Evolutionary conservation across 2,888 invertebrate genomes (phyloP), one percentile per base, ranked within the genome.

Genomic region (Scaptomyza caliginosa): DNA sequence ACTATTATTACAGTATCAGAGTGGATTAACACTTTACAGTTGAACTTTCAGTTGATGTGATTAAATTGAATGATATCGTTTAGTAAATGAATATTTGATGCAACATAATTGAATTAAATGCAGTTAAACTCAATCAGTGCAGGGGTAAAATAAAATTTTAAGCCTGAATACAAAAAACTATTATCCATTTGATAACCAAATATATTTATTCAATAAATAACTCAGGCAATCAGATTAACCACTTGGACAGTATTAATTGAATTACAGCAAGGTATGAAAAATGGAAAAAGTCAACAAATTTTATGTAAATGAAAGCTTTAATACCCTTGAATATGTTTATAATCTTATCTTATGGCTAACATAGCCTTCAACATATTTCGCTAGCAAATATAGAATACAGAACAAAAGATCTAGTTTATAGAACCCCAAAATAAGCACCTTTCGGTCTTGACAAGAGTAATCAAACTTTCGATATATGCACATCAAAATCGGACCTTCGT

Each of bases 211-310:
- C 23, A 11, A 30, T 39, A 55, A 34, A 32, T 55, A 38, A 48
- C 36, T 17, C 19, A 26, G 34, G 45, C 43, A 51, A 67, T 54
- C 34, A 48, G 38, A 46, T 38, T 28, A 54, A 64, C 48, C 21
- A 24, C 36, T 66, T 73, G 50, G 58, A 56, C 45, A 59, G 56
- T 28, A 19, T n/a, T 3, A 50, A 74, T 57, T 64, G 64, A 74
- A 54, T 73, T 72, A 73, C 74, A 34, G 23, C 11, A 40, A 64
- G 46, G 39, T 63, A 51, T 32, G 7, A 10, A 36, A 16, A 42
- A n/a, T 24, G 1, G 13, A 13, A 32, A 32, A 4, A 5, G 5
- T n/a, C 56, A 49, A 43, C 45, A 19, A 52, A 30, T 62, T 38
- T 38, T 50, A 62, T 51, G 42, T 16, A 28, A 7, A 32, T 10